Evolutionary conservation across 2,797 vertebrate species (phyloP).

Genomic region (Rhabdomys pumilio): DNA sequence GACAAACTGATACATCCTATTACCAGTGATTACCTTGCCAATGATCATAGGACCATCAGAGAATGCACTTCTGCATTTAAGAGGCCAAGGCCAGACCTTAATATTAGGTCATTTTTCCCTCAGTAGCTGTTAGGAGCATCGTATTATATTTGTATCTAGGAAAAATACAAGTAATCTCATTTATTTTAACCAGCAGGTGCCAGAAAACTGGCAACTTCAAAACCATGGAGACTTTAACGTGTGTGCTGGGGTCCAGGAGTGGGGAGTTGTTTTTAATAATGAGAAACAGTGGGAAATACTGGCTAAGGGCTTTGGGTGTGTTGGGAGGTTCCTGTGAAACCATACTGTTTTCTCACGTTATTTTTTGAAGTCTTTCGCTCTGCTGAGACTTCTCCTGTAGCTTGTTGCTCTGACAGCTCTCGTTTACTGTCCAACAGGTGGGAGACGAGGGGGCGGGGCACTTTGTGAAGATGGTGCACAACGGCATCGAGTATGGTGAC

Average conservation of each 20-base stretch:
- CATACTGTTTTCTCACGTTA: rapidly evolving
- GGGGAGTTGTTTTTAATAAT: background rate
- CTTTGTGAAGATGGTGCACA: conserved; percentile 99
- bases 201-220: background rate
- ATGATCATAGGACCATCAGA: rapidly evolving
- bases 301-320: background rate
- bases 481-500: conserved; percentile 99
- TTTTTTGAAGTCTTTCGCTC: background rate
- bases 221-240: background rate
- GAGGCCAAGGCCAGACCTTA: background rate
- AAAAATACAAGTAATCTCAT: background rate
- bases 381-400: rapidly evolving
- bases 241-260: background rate
- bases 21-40: background rate
- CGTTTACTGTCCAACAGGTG: conserved; percentile 90
- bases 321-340: background rate
- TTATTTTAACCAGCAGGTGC: background rate
- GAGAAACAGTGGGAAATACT: background rate
- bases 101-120: background rate
- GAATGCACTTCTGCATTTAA: background rate
- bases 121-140: background rate
- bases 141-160: rapidly evolving
- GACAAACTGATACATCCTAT: background rate
- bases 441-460: conserved; percentile 98
- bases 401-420: conserved; percentile 50